Conservation (phyloP, 2,888 invertebrate genomes). For the Parapristionchus giblindavisi region DNA sequence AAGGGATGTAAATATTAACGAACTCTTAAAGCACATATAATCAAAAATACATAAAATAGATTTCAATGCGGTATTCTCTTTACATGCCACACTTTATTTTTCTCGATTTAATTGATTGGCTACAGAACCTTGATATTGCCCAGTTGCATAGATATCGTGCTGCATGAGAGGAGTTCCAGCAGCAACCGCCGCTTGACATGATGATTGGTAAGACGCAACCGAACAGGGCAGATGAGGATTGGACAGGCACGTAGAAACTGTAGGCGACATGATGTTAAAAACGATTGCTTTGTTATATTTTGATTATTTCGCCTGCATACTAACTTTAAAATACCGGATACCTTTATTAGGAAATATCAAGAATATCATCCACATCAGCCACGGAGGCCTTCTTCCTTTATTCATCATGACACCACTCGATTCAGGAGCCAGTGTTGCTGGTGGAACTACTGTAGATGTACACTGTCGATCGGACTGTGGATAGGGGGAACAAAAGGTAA, state of each 20-base stretch:
- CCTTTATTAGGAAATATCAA: too few species aligned
- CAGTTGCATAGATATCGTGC: slow-evolving; percentile 33
- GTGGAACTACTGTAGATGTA: too few species aligned
- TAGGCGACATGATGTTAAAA: slow-evolving; percentile 18
- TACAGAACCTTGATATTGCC: slow-evolving; percentile 39
- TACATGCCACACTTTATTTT: too few species aligned
- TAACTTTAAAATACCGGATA: too few species aligned
- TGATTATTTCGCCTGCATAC: too few species aligned
- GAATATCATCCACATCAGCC: slow-evolving; percentile 3
- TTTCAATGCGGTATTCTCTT: too few species aligned
- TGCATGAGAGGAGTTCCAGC: slow-evolving; percentile 20
- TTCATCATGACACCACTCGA: slow-evolving; percentile 28
- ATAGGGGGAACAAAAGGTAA: slow-evolving; percentile 2
- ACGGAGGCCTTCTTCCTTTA: not conserved
- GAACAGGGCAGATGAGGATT: slow-evolving; percentile 50
- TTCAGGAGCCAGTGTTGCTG: slow-evolving; percentile 32
- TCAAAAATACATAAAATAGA: too few species aligned
- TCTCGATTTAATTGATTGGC: not conserved
- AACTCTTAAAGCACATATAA: too few species aligned
- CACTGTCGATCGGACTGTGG: too few species aligned
- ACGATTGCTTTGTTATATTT: too few species aligned
- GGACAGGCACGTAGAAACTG: slow-evolving; percentile 48
- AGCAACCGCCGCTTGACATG: not conserved
- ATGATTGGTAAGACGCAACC: slow-evolving; percentile 48
- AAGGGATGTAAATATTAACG: too few species aligned